phyloP scores from a whole-genome alignment of 2,888 invertebrate species.

The Euplexia lucipara region DNA sequence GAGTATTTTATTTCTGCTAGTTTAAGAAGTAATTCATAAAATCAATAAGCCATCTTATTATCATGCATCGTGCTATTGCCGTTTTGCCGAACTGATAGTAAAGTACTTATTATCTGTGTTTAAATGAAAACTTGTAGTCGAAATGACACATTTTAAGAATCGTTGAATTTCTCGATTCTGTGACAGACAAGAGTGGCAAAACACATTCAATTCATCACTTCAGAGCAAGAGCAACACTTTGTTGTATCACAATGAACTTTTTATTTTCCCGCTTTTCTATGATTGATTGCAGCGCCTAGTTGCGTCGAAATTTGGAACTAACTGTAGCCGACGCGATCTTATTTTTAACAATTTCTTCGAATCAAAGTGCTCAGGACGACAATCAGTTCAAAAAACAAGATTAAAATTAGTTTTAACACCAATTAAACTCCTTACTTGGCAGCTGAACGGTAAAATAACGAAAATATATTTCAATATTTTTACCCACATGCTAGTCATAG shows the following conservation, averaged over 20 bases:
- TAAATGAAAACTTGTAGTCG: background rate
- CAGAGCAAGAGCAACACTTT: conserved; percentile 4
- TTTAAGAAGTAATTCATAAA: conserved; percentile 17
- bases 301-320: conserved; percentile 74
- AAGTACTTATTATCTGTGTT: conserved; percentile 5
- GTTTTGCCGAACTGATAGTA: background rate
- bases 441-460: conserved; percentile 37
- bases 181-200: no score
- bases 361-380: conserved; percentile 27
- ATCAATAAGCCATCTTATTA: conserved; percentile 42
- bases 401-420: conserved; percentile 72
- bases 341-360: conserved; percentile 63
- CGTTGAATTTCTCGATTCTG: conserved; percentile 7
- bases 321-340: conserved; percentile 69
- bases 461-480: conserved; percentile 69
- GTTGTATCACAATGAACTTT: conserved; percentile 62
- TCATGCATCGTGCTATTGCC: background rate
- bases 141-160: conserved; percentile 3
- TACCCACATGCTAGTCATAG: conserved; percentile 83
- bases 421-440: conserved; percentile 36
- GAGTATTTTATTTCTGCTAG: background rate
- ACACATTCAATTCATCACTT: conserved; percentile 12
- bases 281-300: conserved; percentile 69
- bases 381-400: conserved; percentile 13
- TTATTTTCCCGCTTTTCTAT: conserved; percentile 80